Evolutionary conservation across 2,113 vertebrate species (phyloP).

Genomic region (Pseudorhombus dupliciocellatus): DNA sequence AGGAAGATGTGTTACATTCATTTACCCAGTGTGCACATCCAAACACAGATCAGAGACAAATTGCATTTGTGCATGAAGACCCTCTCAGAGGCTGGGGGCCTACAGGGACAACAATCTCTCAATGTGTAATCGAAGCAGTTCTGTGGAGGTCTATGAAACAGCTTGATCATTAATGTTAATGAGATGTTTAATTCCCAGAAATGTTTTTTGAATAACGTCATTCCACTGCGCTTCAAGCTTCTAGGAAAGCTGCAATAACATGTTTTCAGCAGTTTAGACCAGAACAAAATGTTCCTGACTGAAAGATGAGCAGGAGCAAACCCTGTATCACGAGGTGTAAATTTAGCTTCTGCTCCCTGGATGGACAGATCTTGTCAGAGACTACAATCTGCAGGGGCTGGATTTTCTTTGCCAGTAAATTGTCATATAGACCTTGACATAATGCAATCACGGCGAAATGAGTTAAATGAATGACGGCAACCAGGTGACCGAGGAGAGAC

Average conservation of each 20-base stretch:
- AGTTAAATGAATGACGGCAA: background rate
- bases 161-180: slow-evolving; percentile 10
- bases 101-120: background rate
- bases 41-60: slow-evolving; percentile 7
- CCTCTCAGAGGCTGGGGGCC: background rate
- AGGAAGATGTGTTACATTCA: slow-evolving; percentile 1
- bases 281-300: background rate
- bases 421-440: slow-evolving; percentile 21
- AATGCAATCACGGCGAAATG: background rate
- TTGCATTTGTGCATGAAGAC: slow-evolving; percentile 11
- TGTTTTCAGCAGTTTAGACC: too few relatives aligned
- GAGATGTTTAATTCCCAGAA: background rate
- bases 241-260: too few relatives aligned
- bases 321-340: background rate
- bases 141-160: background rate
- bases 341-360: background rate
- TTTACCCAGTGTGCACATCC: slow-evolving; percentile 1
- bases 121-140: background rate
- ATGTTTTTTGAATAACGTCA: background rate
- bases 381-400: background rate
- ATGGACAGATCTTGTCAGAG: background rate
- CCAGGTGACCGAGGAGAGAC: background rate
- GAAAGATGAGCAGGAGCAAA: background rate
- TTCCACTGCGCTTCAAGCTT: background rate
- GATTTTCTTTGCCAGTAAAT: background rate